These are phyloP conservation scores for Urocitellus parryii DNA, from an alignment of 2,113 vertebrate species.

Conservation along the genomic window DNA sequence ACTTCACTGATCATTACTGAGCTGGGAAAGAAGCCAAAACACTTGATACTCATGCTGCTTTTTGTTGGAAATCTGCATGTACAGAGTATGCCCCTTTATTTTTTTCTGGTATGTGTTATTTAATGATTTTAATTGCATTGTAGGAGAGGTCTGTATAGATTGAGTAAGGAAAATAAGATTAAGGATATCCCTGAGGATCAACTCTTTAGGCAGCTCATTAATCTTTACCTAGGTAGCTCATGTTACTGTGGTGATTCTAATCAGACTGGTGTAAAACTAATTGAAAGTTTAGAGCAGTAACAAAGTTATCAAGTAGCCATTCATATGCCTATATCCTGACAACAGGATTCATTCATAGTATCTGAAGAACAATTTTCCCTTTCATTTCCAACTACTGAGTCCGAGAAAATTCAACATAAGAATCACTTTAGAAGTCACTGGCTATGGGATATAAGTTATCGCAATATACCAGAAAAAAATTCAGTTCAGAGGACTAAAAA, in stretches of 20 bases:
- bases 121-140: constrained; percentile 71
- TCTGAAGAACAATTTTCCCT: background rate
- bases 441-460: background rate
- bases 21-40: constrained; percentile 63
- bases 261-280: background rate
- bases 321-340: background rate
- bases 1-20: constrained; percentile 73
- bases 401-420: background rate
- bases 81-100: background rate
- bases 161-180: constrained; percentile 68
- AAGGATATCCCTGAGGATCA: constrained; percentile 32
- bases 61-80: constrained; percentile 55
- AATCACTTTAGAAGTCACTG: background rate
- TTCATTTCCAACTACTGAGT: background rate
- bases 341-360: background rate
- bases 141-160: constrained; percentile 32
- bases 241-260: background rate
- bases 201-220: constrained; percentile 52
- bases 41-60: background rate
- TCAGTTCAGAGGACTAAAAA: background rate
- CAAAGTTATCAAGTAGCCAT: constrained; percentile 14
- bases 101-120: constrained; percentile 58
- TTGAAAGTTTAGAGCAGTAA: constrained; percentile 22
- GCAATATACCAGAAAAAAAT: background rate
- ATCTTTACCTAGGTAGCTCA: constrained; percentile 43